Evolutionary conservation across 2,888 invertebrate genomes (phyloP).

Genomic region (Machimus rusticus): DNA sequence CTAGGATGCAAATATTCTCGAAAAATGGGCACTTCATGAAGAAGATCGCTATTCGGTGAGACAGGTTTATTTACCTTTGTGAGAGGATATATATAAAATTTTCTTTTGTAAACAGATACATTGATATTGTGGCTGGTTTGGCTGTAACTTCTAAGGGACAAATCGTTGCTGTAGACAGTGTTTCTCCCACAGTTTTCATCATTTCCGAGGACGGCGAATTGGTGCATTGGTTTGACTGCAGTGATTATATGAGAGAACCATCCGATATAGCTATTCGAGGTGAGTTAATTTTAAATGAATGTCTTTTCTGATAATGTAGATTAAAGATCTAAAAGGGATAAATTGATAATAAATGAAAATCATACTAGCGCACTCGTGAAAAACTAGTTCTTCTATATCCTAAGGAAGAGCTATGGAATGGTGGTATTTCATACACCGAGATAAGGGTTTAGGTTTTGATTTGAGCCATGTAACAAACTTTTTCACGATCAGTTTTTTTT

Average conservation of each 20-base stretch:
- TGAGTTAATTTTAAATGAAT: constrained; percentile 54
- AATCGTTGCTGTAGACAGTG: constrained; percentile 96
- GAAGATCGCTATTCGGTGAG: constrained; percentile 81
- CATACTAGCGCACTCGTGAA: no score
- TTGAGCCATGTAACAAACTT: no score
- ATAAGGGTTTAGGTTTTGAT: no score
- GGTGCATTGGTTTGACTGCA: constrained; percentile 96
- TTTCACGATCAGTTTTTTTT: no score
- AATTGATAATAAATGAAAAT: no score
- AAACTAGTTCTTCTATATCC: no score
- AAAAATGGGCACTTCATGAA: constrained; percentile 94
- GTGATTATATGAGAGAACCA: constrained; percentile 96
- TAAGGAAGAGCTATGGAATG: no score
- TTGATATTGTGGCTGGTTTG: constrained; percentile 91
- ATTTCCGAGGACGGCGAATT: constrained; percentile 92
- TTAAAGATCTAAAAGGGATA: no score
- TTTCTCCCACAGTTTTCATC: constrained; percentile 95
- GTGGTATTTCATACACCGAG: no score
- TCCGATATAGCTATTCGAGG: constrained; percentile 96
- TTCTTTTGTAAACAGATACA: constrained; percentile 68
- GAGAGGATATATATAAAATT: neutral
- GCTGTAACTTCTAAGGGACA: constrained; percentile 92
- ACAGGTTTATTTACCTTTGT: neutral
- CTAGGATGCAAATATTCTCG: constrained; percentile 97
- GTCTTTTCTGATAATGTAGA: neutral